A percentile compares a stretch with the other conserved stretches of the same genome.
Conservation (phyloP, 2,113 vertebrate species). For the Esox niger region DNA sequence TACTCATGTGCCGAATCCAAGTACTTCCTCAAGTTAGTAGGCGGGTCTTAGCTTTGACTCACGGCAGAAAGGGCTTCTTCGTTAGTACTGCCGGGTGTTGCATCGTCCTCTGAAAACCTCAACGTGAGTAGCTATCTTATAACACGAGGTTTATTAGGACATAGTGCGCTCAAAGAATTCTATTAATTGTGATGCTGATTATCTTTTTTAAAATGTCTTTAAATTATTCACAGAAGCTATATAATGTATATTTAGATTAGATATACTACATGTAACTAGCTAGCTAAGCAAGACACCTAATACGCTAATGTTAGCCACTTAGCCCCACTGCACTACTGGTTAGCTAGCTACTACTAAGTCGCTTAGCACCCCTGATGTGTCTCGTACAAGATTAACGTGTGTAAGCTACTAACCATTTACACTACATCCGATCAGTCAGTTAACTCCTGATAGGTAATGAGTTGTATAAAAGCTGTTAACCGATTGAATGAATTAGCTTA, state of each 20-base stretch:
- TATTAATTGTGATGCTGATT: background rate
- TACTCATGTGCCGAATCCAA: conserved; percentile 36
- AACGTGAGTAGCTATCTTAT: conserved; percentile 60
- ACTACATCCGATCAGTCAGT: no score
- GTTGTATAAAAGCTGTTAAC: no score
- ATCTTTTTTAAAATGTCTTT: background rate
- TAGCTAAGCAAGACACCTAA: no score
- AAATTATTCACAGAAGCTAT: background rate
- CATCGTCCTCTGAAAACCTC: conserved; percentile 58
- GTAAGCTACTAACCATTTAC: no score
- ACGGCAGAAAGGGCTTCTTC: conserved; percentile 19
- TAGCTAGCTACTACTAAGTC: no score
- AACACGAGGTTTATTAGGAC: conserved; percentile 1
- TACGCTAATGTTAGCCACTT: no score
- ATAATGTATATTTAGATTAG: background rate
- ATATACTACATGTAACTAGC: no score
- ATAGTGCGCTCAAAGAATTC: background rate
- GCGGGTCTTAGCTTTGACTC: conserved; percentile 15
- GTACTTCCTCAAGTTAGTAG: background rate
- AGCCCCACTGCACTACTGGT: no score
- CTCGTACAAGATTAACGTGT: no score
- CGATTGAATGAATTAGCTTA: no score
- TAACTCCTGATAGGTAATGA: no score
- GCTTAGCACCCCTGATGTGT: no score
- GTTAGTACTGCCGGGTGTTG: conserved; percentile 20